Base-by-base conservation (phyloP, 2,797 vertebrate genomes). In the Catamblyrhynchus diadema region DNA sequence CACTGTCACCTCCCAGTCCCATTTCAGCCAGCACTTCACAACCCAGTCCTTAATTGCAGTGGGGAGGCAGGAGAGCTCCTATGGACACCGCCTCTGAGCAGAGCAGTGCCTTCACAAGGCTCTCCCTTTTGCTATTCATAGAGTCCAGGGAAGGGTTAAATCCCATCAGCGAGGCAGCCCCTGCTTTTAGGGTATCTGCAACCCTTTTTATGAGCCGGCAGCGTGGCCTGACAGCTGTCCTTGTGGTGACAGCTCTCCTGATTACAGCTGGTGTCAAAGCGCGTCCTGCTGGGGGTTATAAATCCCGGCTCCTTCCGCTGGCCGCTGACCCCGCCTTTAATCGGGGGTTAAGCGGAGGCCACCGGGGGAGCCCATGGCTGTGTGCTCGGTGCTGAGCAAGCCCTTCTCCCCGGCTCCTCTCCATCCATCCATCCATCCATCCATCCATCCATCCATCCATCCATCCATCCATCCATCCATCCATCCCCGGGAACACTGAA, bases 171-270 rank as follows among this genome's bases (percentile, higher is more conserved):
- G 21, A 88, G 88, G 59, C 78, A 86, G 87, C 42, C 96, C 53
- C 88, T 72, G 81, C 96, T 96, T 96, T 96, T 96, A 85, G 95
- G 96, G 77, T 92, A 96, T 83, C 94, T 95, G 94, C 96, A 91
- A 97, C 95, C 96, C 95, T 96, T 97, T 97, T 97, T 97, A 97
- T 81, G 95, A 97, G 95, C 91, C 22, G 1, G 88, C 22, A 1
- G 88, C 70, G 50, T 95, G 96, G 94, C 90, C 94, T 97, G 98
- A 98, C 98, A 98, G 98, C 97, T 98, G 98, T 98, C 98, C 98
- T 98, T 97, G 98, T 93, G 94, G 95, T 97, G 97, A 97, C 98
- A 97, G 97, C 97, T 98, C 97, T 97, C 95, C 95, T 98, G 98
- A 98, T 98, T 98, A 97, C 95, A 97, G 94, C 96, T 88, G 17